A percentile compares a stretch with the other conserved stretches of the same genome.
Evolutionary conservation across 1,140 invertebrate species (phyloP).

Genomic region (Drosophila sp.): DNA sequence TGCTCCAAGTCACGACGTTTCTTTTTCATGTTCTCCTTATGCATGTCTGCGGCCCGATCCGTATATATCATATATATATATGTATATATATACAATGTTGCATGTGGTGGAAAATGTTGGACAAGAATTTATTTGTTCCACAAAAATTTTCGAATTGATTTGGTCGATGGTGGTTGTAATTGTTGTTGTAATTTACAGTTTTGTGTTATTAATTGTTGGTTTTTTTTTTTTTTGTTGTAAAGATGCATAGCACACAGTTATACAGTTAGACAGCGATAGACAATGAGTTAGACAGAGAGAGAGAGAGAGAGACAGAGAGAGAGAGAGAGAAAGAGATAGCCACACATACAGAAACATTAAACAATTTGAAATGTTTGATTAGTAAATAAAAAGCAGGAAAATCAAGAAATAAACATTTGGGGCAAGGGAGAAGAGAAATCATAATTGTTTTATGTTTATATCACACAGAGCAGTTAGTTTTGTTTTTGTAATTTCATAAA

Average conservation of each 20-base stretch:
- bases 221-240: slow-evolving; percentile 39
- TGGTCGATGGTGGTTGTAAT: slow-evolving; percentile 27
- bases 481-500: slow-evolving; percentile 2
- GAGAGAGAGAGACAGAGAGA: slow-evolving; percentile 57
- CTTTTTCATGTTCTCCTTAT: slow-evolving; percentile 95
- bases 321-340: slow-evolving; percentile 72
- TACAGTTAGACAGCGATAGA: slow-evolving; percentile 76
- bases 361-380: slow-evolving; percentile 52
- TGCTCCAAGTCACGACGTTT: slow-evolving; percentile 93
- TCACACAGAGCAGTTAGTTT: slow-evolving; percentile 33
- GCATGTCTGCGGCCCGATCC: slow-evolving; percentile 85
- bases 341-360: slow-evolving; percentile 76
- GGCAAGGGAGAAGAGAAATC: slow-evolving; percentile 35
- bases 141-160: slow-evolving; percentile 42
- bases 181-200: slow-evolving; percentile 56
- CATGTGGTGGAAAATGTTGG: slow-evolving; percentile 78
- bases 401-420: slow-evolving; percentile 10
- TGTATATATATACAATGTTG: slow-evolving; percentile 38
- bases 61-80: slow-evolving; percentile 72
- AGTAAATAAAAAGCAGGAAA: slow-evolving; percentile 33
- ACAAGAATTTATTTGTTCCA: slow-evolving; percentile 83
- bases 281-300: slow-evolving; percentile 55
- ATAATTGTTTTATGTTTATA: slow-evolving; percentile 24
- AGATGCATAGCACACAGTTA: slow-evolving; percentile 73
- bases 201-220: slow-evolving; percentile 28